Conservation (phyloP, 92 coral and sea anemone species). For the Porites rus region DNA sequence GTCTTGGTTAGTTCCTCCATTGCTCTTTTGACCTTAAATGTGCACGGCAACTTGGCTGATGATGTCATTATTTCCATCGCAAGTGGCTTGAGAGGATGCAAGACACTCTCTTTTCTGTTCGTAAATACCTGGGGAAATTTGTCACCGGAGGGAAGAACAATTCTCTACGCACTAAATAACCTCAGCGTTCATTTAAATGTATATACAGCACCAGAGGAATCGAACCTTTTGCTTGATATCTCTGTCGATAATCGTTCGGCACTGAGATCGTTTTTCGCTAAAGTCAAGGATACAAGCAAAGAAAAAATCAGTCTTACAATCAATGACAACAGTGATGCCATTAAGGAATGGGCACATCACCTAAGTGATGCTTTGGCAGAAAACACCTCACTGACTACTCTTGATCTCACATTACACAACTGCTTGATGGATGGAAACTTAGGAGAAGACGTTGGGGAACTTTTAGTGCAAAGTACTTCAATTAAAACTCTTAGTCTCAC, state of each 20-base stretch:
- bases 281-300: neutral
- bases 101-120: too few species aligned
- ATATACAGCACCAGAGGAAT: neutral
- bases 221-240: neutral
- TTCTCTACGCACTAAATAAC: neutral
- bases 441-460: neutral
- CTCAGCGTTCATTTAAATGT: too few species aligned
- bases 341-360: neutral
- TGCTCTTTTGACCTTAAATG: too few species aligned
- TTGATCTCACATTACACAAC: neutral
- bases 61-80: too few species aligned
- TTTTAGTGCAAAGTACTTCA: neutral
- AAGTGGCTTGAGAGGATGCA: too few species aligned
- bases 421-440: neutral
- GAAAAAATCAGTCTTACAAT: neutral
- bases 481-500: constrained; percentile 1
- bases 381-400: neutral
- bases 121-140: too few species aligned
- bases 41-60: too few species aligned
- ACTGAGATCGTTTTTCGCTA: neutral
- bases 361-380: neutral
- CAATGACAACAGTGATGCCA: neutral
- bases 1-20: too few species aligned
- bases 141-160: too few species aligned
- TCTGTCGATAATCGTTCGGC: neutral